These are phyloP conservation scores for Agrochola lota DNA, from an alignment of 2,888 invertebrate species.

Conservation along the genomic window DNA sequence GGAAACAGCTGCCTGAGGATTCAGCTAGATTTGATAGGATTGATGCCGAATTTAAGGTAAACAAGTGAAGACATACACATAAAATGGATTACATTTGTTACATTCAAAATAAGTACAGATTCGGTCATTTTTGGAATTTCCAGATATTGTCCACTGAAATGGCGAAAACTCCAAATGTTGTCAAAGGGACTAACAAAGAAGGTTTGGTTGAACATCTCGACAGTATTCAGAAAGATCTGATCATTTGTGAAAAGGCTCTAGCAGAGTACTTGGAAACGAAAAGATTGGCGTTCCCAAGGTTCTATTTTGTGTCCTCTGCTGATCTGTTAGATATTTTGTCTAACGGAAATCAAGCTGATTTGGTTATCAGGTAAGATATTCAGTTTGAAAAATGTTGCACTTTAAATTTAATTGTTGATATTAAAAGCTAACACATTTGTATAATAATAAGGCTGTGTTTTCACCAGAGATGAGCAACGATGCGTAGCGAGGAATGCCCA, in stretches of 20 bases:
- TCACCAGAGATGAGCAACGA: too few species aligned
- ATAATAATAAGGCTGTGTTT: too few species aligned
- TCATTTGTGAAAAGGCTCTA: slow-evolving; percentile 98
- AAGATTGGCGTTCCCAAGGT: slow-evolving; percentile 97
- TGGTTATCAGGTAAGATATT: slow-evolving; percentile 91
- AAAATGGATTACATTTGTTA: neutral
- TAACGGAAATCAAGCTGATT: slow-evolving; percentile 97
- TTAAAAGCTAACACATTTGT: neutral
- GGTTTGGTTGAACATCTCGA: slow-evolving; percentile 95
- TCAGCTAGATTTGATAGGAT: slow-evolving; percentile 97
- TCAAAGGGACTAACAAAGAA: slow-evolving; percentile 96
- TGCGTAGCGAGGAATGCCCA: too few species aligned
- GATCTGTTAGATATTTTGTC: slow-evolving; percentile 98
- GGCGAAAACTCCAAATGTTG: slow-evolving; percentile 96
- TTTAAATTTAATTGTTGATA: neutral
- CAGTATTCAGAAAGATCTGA: slow-evolving; percentile 95
- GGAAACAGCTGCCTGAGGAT: slow-evolving; percentile 98
- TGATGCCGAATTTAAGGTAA: slow-evolving; percentile 96
- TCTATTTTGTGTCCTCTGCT: slow-evolving; percentile 99
- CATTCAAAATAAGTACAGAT: neutral
- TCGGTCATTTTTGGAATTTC: slow-evolving; percentile 53
- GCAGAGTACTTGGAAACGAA: slow-evolving; percentile 99
- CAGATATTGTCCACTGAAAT: slow-evolving; percentile 94
- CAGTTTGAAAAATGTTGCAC: neutral
- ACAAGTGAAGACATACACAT: neutral